Conservation (phyloP, 2,797 vertebrate genomes). For the Gephyroberyx darwinii region DNA sequence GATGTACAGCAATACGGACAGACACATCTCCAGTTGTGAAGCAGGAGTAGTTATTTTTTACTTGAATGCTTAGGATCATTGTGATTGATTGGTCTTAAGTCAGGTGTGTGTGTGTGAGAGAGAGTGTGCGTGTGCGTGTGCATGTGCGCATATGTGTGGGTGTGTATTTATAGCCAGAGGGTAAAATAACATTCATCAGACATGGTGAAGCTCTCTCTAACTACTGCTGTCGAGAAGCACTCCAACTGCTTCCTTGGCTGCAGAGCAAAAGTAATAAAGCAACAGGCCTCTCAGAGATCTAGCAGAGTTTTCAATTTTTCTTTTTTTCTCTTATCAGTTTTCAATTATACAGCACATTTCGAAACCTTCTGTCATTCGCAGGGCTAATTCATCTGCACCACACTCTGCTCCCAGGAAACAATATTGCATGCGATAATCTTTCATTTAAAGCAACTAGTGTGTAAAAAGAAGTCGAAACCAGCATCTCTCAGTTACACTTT, state of each 20-base stretch:
- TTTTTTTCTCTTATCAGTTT: slow-evolving; percentile 23
- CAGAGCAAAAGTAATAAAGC: slow-evolving; percentile 36
- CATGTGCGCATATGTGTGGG: neutral
- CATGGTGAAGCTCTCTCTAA: slow-evolving; percentile 30
- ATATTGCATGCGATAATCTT: slow-evolving; percentile 5
- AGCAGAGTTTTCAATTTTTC: slow-evolving; percentile 20
- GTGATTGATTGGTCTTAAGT: slow-evolving; percentile 26
- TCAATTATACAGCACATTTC: slow-evolving; percentile 30
- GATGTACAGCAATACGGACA: slow-evolving; percentile 4
- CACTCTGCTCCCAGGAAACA: slow-evolving; percentile 24
- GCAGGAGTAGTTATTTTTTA: slow-evolving; percentile 4
- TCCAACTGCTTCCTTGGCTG: slow-evolving; percentile 39
- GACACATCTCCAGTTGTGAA: slow-evolving; percentile 14
- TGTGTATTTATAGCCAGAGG: slow-evolving; percentile 4
- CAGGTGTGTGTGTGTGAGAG: slow-evolving; percentile 12
- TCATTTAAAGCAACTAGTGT: neutral
- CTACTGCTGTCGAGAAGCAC: slow-evolving; percentile 31
- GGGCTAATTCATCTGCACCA: slow-evolving; percentile 5
- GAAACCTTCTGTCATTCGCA: slow-evolving; percentile 19
- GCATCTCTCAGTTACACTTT: slow-evolving; percentile 35
- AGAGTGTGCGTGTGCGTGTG: neutral
- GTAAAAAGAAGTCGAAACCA: slow-evolving; percentile 8
- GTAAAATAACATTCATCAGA: slow-evolving; percentile 38
- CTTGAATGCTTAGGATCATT: too few relatives aligned
- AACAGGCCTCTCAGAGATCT: slow-evolving; percentile 26